phyloP scores from a whole-genome alignment of 2,113 vertebrate species.

The Catagonus wagneri region DNA sequence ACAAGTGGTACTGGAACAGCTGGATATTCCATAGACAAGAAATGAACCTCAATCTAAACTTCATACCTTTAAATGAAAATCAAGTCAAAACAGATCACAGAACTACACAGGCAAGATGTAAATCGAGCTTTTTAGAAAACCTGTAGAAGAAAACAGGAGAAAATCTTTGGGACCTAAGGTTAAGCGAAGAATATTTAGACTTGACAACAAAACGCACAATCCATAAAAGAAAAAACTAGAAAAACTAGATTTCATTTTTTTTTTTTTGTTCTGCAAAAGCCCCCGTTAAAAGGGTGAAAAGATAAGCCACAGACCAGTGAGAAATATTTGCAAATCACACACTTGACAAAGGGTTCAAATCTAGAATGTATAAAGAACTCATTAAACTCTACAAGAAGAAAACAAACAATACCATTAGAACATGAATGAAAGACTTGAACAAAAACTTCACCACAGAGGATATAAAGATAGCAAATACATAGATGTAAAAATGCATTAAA shows the following conservation, averaged over 20 bases:
- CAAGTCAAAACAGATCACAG: neutral
- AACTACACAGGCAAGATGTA: neutral
- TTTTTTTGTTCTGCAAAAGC: conserved; percentile 37
- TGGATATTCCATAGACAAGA: neutral
- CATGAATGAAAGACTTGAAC: neutral
- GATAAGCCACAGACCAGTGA: neutral
- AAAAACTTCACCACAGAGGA: neutral
- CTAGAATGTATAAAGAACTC: conserved; percentile 38
- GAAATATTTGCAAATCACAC: conserved; percentile 51
- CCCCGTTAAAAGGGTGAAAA: neutral
- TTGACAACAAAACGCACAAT: conserved; percentile 43
- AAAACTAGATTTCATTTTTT: neutral
- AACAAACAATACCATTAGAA: neutral
- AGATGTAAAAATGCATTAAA: conserved; percentile 27
- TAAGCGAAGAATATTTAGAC: neutral
- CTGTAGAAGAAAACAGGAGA: conserved; percentile 1
- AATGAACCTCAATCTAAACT: neutral
- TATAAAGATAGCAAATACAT: neutral
- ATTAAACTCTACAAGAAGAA: neutral
- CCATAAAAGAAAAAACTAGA: neutral
- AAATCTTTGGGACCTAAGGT: conserved; percentile 8
- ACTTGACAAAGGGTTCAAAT: neutral
- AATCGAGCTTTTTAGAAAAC: conserved; percentile 3
- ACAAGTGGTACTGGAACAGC: neutral
- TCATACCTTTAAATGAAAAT: neutral